phyloP scores from a whole-genome alignment of 2,797 vertebrate species.

The Melanotaenia maccullochi region DNA sequence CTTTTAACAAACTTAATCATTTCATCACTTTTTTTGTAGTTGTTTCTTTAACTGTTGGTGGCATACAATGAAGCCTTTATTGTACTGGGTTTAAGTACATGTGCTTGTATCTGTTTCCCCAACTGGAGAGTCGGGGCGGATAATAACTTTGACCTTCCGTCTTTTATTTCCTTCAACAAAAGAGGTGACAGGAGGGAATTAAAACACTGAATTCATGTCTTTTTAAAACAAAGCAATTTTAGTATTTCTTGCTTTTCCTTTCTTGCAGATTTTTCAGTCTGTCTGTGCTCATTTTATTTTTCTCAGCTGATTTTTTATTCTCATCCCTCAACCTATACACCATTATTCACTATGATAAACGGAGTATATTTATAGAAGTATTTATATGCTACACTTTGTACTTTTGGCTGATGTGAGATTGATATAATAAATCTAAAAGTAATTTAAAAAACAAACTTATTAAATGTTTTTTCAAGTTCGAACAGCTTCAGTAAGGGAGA shows the following conservation, averaged over 20 bases:
- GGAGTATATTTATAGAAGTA: too few species aligned
- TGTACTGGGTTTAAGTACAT: background rate
- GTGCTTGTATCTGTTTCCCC: background rate
- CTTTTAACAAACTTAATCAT: background rate
- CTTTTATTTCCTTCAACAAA: background rate
- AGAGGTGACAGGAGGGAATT: too few species aligned
- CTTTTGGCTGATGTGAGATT: too few species aligned
- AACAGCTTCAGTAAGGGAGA: too few species aligned
- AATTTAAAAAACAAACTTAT: too few species aligned
- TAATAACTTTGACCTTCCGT: constrained; percentile 31
- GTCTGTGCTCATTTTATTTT: too few species aligned
- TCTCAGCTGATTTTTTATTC: background rate
- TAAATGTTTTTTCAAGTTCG: too few species aligned
- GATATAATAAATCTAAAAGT: too few species aligned
- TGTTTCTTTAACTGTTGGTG: background rate
- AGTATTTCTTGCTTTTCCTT: background rate
- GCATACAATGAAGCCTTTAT: background rate
- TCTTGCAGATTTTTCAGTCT: background rate
- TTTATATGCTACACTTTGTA: background rate
- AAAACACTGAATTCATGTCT: background rate
- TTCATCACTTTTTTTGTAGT: background rate
- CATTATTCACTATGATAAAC: background rate
- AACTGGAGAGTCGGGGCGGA: constrained; percentile 5
- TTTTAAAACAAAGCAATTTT: background rate
- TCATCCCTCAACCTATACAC: background rate